These are phyloP conservation scores for Acronicta alni DNA, from an alignment of 2,888 invertebrate genomes.

Conservation along the genomic window DNA sequence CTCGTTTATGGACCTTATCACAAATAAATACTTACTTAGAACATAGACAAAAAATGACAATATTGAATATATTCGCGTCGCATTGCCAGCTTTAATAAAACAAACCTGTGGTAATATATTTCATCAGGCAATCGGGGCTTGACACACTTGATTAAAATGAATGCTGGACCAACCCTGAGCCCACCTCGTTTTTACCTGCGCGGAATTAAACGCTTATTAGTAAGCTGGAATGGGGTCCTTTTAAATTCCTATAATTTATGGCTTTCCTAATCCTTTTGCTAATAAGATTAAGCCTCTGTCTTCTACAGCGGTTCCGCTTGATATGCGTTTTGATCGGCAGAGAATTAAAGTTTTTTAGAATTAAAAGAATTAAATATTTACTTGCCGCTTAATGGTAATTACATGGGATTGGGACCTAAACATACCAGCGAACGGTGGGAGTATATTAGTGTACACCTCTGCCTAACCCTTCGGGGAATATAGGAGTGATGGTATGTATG, in stretches of 20 bases:
- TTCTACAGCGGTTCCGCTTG: conserved; percentile 5
- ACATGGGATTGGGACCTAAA: too few relatives aligned
- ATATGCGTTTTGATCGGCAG: conserved; percentile 12
- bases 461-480: too few relatives aligned
- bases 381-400: too few relatives aligned
- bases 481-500: too few relatives aligned
- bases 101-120: conserved; percentile 58
- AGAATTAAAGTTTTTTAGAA: too few relatives aligned
- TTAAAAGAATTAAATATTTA: too few relatives aligned
- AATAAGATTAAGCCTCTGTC: conserved; percentile 63
- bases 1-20: too few relatives aligned
- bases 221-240: conserved; percentile 59
- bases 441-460: too few relatives aligned
- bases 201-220: conserved; percentile 72
- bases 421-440: too few relatives aligned
- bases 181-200: conserved; percentile 69
- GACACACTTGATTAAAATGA: conserved; percentile 77
- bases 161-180: conserved; percentile 58
- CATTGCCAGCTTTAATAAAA: conserved; percentile 55
- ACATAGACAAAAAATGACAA: too few relatives aligned
- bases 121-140: conserved; percentile 72
- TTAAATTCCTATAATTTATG: conserved; percentile 73
- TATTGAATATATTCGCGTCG: conserved; percentile 25
- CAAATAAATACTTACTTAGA: too few relatives aligned
- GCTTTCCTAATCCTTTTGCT: conserved; percentile 64